Conservation (phyloP, 1,140 invertebrate species). For the Nomia melanderi region DNA sequence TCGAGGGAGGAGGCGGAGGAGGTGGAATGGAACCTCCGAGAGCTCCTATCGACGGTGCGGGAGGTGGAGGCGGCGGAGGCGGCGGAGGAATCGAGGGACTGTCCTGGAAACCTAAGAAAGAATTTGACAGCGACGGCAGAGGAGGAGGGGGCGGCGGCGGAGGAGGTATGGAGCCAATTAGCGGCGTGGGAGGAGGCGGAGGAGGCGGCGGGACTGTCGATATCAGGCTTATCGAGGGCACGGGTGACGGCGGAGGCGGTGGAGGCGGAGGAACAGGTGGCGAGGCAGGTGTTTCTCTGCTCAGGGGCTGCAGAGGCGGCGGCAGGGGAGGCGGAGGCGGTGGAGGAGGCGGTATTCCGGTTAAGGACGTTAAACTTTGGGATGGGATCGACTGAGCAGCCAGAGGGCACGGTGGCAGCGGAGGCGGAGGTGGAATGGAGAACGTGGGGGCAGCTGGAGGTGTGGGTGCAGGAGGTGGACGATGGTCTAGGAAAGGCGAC, state of each 20-base stretch:
- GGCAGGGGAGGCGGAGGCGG: constrained; percentile 54
- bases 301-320: constrained; percentile 42
- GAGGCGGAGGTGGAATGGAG: constrained; percentile 27
- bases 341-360: constrained; percentile 16
- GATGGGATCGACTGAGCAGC: neutral
- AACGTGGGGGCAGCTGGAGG: neutral
- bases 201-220: constrained; percentile 45
- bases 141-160: constrained; percentile 82
- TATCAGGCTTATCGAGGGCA: neutral
- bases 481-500: constrained; percentile 9
- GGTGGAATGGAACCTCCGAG: constrained; percentile 60
- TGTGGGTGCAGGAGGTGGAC: neutral
- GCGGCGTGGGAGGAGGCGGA: constrained; percentile 64
- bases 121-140: constrained; percentile 73
- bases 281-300: constrained; percentile 69
- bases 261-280: constrained; percentile 69
- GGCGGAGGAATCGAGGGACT: constrained; percentile 75
- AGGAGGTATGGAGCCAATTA: constrained; percentile 8
- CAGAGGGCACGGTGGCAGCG: neutral
- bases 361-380: constrained; percentile 1
- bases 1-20: constrained; percentile 69
- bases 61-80: neutral
- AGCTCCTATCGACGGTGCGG: neutral
- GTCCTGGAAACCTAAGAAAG: constrained; percentile 63
- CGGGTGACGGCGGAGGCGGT: constrained; percentile 64